These are phyloP conservation scores for Dicaeum eximium DNA, from an alignment of 2,113 vertebrate genomes.

Conservation along the genomic window DNA sequence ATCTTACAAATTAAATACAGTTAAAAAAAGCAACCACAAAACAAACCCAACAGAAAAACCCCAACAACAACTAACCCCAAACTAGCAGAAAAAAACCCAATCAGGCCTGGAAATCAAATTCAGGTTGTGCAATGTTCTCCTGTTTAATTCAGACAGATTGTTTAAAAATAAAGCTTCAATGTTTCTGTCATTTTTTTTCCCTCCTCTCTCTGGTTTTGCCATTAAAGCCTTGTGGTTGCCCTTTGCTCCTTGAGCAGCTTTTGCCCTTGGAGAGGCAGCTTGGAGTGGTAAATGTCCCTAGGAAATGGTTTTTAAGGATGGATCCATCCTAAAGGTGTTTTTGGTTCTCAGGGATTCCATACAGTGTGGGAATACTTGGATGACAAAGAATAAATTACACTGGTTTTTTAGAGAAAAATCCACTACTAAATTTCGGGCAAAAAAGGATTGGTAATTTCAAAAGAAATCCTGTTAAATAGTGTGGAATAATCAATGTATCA, in stretches of 20 bases:
- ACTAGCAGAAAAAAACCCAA: background rate
- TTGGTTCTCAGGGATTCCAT: background rate
- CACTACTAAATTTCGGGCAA: background rate
- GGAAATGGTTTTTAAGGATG: background rate
- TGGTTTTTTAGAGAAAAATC: background rate
- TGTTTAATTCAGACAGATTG: background rate
- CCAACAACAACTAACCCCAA: background rate
- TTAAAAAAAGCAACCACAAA: background rate
- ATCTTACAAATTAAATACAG: background rate
- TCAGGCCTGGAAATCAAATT: constrained; percentile 15
- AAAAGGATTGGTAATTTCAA: background rate
- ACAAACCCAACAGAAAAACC: background rate
- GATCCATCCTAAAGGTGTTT: background rate
- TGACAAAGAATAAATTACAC: constrained; percentile 8
- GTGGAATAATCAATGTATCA: background rate
- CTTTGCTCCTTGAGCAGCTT: background rate
- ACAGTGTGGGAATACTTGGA: background rate
- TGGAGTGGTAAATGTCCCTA: background rate
- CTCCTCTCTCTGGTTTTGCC: constrained; percentile 5
- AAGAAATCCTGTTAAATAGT: background rate
- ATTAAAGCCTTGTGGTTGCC: background rate
- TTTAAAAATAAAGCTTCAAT: background rate
- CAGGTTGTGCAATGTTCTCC: background rate
- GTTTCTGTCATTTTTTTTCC: background rate
- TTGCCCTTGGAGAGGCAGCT: background rate